Base-by-base conservation (phyloP, 2,113 vertebrate genomes). In the Rafetus swinhoei region DNA sequence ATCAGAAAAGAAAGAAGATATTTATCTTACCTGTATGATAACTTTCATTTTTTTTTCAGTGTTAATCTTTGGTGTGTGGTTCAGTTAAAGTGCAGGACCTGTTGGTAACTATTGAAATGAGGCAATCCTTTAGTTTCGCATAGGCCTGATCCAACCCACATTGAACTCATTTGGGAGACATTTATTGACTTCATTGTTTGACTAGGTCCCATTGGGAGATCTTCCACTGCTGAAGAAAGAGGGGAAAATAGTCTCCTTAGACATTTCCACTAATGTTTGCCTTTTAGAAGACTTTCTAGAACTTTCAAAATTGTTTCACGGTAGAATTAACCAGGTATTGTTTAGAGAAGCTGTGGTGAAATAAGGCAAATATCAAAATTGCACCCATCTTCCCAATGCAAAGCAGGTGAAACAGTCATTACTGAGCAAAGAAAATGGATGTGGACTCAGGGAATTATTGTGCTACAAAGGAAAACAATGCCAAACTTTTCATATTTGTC, bases 1-100 rank as follows among this genome's bases (percentile, higher is more conserved):
- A 52, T n/a, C 81, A 25, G 2, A 10, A 25, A 95, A 95, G 89
- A 80, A 60, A 94, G 84, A 95, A 87, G 14, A 82, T 69, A 32
- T 69, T 69, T 7, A 32, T 69, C 62, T 69, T 69, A 57, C 7
- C 4, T 25, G 24, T 13, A 8, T 72, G 62, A 32, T 87, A 15
- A 9, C 65, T 95, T 92, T 84, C 32, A 3, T 83, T 72, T 74
- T 83, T 72, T 74, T 74, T 74, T 4, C 53, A 6, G 27, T 62
- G 19, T 86, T 93, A 72, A 22, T 85, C 32, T 39, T 45, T 45
- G 13, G 3, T 87, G 53, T 92, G 55, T n/a, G 52, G 25, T 32
- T 91, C 0, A 3, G 27, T 89, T 90, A 82, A 52, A 27, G 54
- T 82, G 32, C 54, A 53, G 79, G 85, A 88, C 80, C 84, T 56